These are phyloP conservation scores for Bacillus rossius DNA, from an alignment of 1,140 invertebrate species.

Conservation along the genomic window DNA sequence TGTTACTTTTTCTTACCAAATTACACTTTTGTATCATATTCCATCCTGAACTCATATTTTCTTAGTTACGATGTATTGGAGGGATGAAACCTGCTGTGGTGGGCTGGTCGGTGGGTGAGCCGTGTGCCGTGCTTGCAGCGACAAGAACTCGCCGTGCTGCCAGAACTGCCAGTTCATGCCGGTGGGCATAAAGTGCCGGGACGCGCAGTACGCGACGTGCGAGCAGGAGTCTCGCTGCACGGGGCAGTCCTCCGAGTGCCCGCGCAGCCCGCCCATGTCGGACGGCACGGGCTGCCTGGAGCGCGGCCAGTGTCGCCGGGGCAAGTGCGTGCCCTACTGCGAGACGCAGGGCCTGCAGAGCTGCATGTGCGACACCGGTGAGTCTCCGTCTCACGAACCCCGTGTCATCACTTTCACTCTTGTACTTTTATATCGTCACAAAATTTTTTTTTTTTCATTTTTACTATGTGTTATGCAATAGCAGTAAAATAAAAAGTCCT, in stretches of 20 bases:
- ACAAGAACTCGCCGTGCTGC: slow-evolving; percentile 94
- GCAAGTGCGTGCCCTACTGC: slow-evolving; percentile 88
- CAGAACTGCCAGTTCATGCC: slow-evolving; percentile 82
- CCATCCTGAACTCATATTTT: too few species aligned
- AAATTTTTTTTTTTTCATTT: background rate
- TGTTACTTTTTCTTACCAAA: too few species aligned
- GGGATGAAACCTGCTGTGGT: too few species aligned
- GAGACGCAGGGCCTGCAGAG: slow-evolving; percentile 87
- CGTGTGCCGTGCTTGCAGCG: slow-evolving; percentile 60
- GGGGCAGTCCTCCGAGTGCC: slow-evolving; percentile 64
- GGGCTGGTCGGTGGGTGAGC: too few species aligned
- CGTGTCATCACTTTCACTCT: background rate
- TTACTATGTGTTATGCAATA: background rate
- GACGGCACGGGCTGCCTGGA: slow-evolving; percentile 85
- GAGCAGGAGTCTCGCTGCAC: slow-evolving; percentile 81
- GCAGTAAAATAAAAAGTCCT: too few species aligned
- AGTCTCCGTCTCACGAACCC: too few species aligned
- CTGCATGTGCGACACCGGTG: slow-evolving; percentile 92
- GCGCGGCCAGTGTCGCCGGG: slow-evolving; percentile 76
- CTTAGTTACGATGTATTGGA: too few species aligned
- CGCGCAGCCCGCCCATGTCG: slow-evolving; percentile 76
- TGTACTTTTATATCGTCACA: too few species aligned
- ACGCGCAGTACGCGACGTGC: slow-evolving; percentile 83
- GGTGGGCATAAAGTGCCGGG: slow-evolving; percentile 73
- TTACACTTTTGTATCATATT: too few species aligned